These are phyloP conservation scores for Omphaloscelis lunosa DNA, from an alignment of 2,888 invertebrate species.

Conservation along the genomic window DNA sequence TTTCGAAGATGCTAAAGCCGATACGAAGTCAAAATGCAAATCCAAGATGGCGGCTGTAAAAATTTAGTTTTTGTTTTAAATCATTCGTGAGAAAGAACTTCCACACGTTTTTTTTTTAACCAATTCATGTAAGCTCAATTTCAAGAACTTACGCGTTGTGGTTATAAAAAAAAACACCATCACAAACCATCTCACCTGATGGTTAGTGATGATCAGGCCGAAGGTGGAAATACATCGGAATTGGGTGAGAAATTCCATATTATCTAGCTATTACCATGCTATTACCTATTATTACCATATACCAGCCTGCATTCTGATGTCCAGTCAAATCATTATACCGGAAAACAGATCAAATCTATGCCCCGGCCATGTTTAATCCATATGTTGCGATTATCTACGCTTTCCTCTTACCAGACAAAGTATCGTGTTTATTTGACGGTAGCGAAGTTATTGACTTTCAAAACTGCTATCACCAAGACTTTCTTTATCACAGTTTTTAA, in stretches of 20 bases:
- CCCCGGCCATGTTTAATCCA: background rate
- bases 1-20: too few relatives aligned
- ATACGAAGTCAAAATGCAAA: too few relatives aligned
- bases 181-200: too few relatives aligned
- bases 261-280: background rate
- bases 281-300: too few relatives aligned
- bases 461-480: background rate
- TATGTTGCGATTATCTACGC: background rate
- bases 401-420: background rate
- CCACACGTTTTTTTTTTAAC: too few relatives aligned
- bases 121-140: too few relatives aligned
- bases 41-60: too few relatives aligned
- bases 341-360: background rate
- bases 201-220: too few relatives aligned
- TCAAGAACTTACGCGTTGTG: too few relatives aligned
- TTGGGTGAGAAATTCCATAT: background rate
- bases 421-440: background rate
- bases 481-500: background rate
- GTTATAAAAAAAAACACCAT: too few relatives aligned
- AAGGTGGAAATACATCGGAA: background rate
- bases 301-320: background rate
- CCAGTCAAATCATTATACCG: background rate
- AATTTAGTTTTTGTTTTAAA: too few relatives aligned
- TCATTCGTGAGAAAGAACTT: too few relatives aligned
- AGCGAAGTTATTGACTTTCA: background rate